A percentile compares a stretch with the other conserved stretches of the same genome.
These are phyloP conservation scores for Montifringilla adamsi DNA, from an alignment of 2,113 vertebrate genomes.

Conservation along the genomic window DNA sequence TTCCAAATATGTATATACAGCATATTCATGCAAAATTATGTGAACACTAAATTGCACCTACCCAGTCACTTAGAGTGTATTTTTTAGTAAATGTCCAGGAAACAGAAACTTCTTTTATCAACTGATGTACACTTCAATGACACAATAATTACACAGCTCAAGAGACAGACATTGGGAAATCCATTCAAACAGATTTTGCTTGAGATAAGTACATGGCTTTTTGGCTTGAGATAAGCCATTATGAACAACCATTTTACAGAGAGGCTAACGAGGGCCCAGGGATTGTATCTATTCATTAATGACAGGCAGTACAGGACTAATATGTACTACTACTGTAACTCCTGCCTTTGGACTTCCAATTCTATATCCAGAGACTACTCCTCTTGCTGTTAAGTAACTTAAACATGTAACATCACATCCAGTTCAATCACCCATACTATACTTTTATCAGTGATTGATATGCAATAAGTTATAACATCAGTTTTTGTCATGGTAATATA, in stretches of 20 bases:
- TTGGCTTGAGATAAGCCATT: background rate
- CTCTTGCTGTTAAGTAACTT: background rate
- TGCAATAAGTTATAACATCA: background rate
- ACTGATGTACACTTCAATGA: background rate
- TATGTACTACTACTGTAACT: rapidly evolving
- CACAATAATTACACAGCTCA: background rate
- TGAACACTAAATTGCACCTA: background rate
- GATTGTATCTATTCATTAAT: background rate
- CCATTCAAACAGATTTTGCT: background rate
- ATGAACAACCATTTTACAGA: background rate
- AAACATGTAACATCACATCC: background rate
- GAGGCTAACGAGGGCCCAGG: background rate
- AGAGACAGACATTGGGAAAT: background rate
- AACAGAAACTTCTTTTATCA: background rate
- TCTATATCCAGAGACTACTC: background rate
- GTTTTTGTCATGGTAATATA: background rate
- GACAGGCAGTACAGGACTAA: background rate
- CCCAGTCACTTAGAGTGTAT: background rate
- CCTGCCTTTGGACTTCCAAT: background rate
- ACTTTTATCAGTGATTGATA: background rate
- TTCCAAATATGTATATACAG: background rate
- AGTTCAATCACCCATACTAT: background rate
- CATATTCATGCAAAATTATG: background rate
- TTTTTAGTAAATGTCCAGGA: background rate
- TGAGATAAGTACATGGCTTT: background rate